Base-by-base conservation (phyloP, 2,888 invertebrate species). In the Amphimallon solstitiale region DNA sequence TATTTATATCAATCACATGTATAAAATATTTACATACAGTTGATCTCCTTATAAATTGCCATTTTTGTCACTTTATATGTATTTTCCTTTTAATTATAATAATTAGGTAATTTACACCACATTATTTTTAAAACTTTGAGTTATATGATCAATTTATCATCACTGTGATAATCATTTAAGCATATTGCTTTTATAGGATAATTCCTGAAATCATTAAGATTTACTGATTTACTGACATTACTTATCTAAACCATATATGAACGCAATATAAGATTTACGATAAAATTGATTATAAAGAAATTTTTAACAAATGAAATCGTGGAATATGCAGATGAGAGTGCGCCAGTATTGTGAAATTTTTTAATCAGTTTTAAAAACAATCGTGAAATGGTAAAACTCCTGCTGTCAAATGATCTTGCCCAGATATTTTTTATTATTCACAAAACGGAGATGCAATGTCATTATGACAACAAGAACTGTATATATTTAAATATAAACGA, bases 321-420 rank as follows among this genome's bases (percentile, higher is more conserved):
- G 29, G 37, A 62, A 37, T 45, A 45, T 65, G 60, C 63, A 69
- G 43, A 38, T 65, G 15, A 59, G 40, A 66, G 67, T 74, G 75
- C 74, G 75, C 75, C 75, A 75, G 75, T 75, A 75, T 74, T 75
- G 67, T 66, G 72, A 75, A 75, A 73, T 72, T 73, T 72, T 66
- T 61, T 60, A 51, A 43, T 6, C 23, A 21, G n/a, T 23, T 19
- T 17, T 43, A 43, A 17, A 17, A 45, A 19, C 19, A 45, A 45
- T 7, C n/a, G n/a, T 23, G 5, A 51, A 35, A 34, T 7, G 34
- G 10, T 37, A 48, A 40, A 43, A 29, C 10, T 19, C 14, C 19
- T 35, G 14, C 17, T 15, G 15, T 40, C 19, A 51, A 29, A 51
- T 23, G 43, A 56, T 29, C 23, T 64, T 56, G 56, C 23, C 14